Conservation (phyloP, 2,888 invertebrate genomes). For the Drosophila algonquin region DNA sequence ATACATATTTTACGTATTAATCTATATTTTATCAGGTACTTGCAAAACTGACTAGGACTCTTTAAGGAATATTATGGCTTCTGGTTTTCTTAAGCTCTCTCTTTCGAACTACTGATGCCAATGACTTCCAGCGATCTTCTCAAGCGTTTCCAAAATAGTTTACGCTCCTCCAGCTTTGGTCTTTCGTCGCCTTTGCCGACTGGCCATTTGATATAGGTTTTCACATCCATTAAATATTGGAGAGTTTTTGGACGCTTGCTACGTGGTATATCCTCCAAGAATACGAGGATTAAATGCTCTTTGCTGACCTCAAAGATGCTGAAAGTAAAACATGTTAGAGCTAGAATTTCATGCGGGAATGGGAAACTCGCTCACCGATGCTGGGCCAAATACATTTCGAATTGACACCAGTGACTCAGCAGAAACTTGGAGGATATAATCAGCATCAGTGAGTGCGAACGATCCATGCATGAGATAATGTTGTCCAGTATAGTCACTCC, state of each 20-base stretch:
- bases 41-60: constrained; percentile 61
- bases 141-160: constrained; percentile 83
- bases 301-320: constrained; percentile 87
- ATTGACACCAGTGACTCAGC: constrained; percentile 89
- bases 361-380: constrained; percentile 84
- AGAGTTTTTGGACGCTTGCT: constrained; percentile 87
- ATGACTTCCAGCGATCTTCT: constrained; percentile 76
- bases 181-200: constrained; percentile 52
- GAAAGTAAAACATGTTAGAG: background rate
- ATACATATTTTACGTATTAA: background rate
- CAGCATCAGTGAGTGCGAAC: constrained; percentile 87
- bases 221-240: constrained; percentile 88
- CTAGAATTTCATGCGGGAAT: background rate
- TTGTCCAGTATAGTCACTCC: constrained; percentile 89
- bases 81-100: constrained; percentile 38
- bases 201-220: constrained; percentile 89
- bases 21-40: constrained; percentile 62
- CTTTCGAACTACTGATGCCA: constrained; percentile 49
- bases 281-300: constrained; percentile 87
- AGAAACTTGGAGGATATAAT: constrained; percentile 87
- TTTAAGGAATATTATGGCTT: constrained; percentile 5
- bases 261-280: constrained; percentile 87
- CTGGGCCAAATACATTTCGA: constrained; percentile 89
- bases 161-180: constrained; percentile 78
- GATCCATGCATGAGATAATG: constrained; percentile 88